These are phyloP conservation scores for Eumeta japonica DNA, from an alignment of 1,140 invertebrate genomes.

Conservation along the genomic window DNA sequence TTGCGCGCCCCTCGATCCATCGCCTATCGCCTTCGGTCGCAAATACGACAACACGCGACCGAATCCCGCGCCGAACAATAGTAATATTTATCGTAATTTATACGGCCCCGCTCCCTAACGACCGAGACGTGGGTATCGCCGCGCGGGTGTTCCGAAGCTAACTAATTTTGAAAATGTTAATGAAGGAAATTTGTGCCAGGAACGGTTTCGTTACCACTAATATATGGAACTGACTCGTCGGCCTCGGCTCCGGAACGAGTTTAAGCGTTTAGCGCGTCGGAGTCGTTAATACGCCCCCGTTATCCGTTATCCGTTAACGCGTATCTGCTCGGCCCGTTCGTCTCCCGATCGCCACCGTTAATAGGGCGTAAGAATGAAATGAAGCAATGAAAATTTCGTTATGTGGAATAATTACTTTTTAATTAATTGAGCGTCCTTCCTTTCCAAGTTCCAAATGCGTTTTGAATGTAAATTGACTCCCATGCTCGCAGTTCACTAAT, in stretches of 20 bases:
- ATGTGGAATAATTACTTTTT: background rate
- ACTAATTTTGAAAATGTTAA: constrained; percentile 54
- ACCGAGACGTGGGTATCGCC: constrained; percentile 25
- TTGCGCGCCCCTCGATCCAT: too few species aligned
- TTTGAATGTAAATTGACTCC: background rate
- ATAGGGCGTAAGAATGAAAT: too few species aligned
- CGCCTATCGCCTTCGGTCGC: too few species aligned
- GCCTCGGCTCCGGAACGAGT: constrained; percentile 54
- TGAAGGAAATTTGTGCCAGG: constrained; percentile 54
- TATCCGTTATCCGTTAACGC: constrained; percentile 25
- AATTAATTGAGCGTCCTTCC: background rate
- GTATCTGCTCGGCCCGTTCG: background rate
- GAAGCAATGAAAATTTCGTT: too few species aligned
- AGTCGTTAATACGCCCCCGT: constrained; percentile 54
- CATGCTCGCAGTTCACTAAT: too few species aligned
- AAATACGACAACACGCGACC: too few species aligned
- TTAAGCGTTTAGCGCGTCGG: constrained; percentile 57
- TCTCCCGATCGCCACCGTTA: too few species aligned
- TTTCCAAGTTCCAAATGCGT: background rate
- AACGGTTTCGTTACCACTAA: constrained; percentile 48
- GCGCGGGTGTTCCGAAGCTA: constrained; percentile 30
- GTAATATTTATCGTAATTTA: too few species aligned
- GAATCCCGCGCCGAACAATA: too few species aligned
- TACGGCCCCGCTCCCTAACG: constrained; percentile 29
- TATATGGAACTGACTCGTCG: constrained; percentile 57